Percentiles rank a stretch among this genome's conserved stretches.
Evolutionary conservation across 2,797 vertebrate genomes (phyloP).

Genomic region (Xerus rutilus): DNA sequence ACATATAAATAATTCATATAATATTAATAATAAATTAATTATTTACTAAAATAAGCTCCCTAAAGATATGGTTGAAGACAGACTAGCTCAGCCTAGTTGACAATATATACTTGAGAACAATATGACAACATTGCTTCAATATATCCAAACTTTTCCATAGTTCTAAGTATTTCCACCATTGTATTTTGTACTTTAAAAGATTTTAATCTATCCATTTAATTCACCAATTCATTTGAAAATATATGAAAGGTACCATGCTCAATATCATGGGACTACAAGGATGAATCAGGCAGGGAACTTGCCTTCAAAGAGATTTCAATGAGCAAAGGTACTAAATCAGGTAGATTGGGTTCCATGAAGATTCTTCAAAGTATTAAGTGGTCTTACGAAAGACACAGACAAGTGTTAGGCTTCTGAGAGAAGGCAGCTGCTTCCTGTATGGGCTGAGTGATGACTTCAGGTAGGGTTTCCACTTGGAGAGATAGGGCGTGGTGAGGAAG

Average conservation of each 20-base stretch:
- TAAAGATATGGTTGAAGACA: slow-evolving; percentile 32
- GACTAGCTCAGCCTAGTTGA: slow-evolving; percentile 27
- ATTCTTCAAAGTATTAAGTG: background rate
- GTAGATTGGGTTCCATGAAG: background rate
- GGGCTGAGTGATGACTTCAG: background rate
- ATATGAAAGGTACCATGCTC: background rate
- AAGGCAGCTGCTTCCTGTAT: background rate
- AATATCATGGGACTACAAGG: background rate
- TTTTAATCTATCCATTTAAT: slow-evolving; percentile 57
- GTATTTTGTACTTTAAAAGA: slow-evolving; percentile 42
- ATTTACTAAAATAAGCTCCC: slow-evolving; percentile 64
- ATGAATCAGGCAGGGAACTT: slow-evolving; percentile 24
- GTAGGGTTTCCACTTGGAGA: background rate
- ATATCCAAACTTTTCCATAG: slow-evolving; percentile 65
- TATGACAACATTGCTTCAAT: slow-evolving; percentile 10
- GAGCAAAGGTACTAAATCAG: background rate
- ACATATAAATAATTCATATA: slow-evolving; percentile 59
- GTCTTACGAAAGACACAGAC: slow-evolving; percentile 12
- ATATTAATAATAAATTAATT: slow-evolving; percentile 70
- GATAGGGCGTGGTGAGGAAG: background rate
- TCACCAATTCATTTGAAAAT: slow-evolving; percentile 61
- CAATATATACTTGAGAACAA: slow-evolving; percentile 42
- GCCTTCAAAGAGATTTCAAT: slow-evolving; percentile 36
- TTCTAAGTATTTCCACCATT: slow-evolving; percentile 47
- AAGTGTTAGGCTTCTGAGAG: background rate